A percentile compares a stretch with the other conserved stretches of the same genome.
Conservation (phyloP, 2,797 vertebrate species). For the Lepus townsendii region DNA sequence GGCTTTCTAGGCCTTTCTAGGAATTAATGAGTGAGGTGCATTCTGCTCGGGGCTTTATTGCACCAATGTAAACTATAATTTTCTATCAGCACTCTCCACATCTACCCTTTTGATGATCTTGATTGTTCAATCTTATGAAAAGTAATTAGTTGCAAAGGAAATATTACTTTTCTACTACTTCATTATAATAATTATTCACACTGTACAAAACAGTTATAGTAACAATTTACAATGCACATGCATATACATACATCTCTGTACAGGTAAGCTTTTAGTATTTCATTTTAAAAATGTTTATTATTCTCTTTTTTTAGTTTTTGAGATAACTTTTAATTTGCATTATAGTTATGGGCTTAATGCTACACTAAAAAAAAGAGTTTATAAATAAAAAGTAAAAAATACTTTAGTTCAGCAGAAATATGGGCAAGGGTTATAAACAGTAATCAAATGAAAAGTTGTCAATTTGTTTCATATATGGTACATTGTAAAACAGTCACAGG, state of each 20-base stretch:
- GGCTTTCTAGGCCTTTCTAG: background rate
- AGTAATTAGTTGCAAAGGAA: background rate
- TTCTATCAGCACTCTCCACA: background rate
- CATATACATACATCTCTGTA: background rate
- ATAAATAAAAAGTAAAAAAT: no score
- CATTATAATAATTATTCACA: constrained; percentile 34
- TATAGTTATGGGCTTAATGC: no score
- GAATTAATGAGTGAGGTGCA: background rate
- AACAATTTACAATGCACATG: background rate
- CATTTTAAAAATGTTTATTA: no score
- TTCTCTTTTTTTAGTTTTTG: no score
- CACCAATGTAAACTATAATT: background rate
- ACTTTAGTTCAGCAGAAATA: no score
- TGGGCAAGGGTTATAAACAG: no score
- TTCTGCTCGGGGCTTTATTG: background rate
- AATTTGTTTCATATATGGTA: no score
- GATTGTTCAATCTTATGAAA: background rate
- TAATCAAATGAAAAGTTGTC: no score
- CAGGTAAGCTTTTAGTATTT: background rate
- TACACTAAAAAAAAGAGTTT: no score
- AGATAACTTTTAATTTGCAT: no score
- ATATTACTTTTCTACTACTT: background rate
- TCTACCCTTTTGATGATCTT: background rate
- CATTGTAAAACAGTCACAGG: no score
- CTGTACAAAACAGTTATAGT: background rate